Base-by-base conservation (phyloP, 2,797 vertebrate species). In the Capromys pilorides region DNA sequence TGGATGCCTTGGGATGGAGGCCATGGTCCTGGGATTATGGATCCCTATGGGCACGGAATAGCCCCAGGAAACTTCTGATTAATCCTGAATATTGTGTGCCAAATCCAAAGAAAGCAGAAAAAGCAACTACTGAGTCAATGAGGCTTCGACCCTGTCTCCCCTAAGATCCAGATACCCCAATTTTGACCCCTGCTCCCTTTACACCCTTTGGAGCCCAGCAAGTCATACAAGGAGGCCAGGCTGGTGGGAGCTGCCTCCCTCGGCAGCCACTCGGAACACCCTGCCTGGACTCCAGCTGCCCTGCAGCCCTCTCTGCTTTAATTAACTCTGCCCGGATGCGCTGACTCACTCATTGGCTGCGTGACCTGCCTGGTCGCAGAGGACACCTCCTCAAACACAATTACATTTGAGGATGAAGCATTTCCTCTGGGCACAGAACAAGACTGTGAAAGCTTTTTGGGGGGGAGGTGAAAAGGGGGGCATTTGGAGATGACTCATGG, bases 311-410 rank as follows among this genome's bases (percentile, higher is more conserved):
- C 51, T 1, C 45, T 2, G 13, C 86, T 82, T 91, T 96, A 97
- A 97, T 97, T 96, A 93, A 97, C 88, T 97, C 93, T 33, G 24
- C 89, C 94, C 13, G 78, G 93, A 95, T 93, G 86, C 45, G 78
- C 97, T 97, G 97, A 96, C 96, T 97, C 97, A 96, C 88, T 96
- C 89, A 14, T 87, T 94, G 96, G 93, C 94, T 96, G 93, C 0
- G 18, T 96, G 97, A 96, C 97, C 97, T 0, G 49, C 94, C 95
- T 92, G 93, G 95, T 85, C 12, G 8, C 90, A 96, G 95, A 97
- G 97, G 96, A 96, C 93, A 97, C 92, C 97, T 97, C 94, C 95
- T 95, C 97, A 96, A 96, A 97, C 96, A 96, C 97, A 96, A 97
- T 97, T 96, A 96, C 96, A 96, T 97, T 96, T 96, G 95, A 96